Base-by-base conservation (phyloP, 2,113 vertebrate genomes). In the Odontophorus gujanensis region DNA sequence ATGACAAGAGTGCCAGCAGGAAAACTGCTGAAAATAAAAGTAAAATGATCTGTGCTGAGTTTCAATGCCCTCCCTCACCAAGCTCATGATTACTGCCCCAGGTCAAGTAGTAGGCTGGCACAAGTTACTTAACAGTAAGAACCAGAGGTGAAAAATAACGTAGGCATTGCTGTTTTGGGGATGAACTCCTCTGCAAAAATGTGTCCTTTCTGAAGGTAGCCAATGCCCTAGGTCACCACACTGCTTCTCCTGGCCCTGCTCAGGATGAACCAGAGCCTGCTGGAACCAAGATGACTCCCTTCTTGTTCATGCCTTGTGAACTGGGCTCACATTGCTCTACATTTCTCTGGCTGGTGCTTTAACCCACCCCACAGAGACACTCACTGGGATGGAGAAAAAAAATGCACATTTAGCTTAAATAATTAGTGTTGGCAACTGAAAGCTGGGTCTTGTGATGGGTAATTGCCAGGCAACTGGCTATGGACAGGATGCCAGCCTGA, bases 291-390 rank as follows among this genome's bases (percentile, higher is more conserved):
- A 14, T 30, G 80, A 16, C 34, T 74, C 34, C 8, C 6, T 55
- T 25, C 7, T 81, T 0, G 0, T 43, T 76, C 59, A 48, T 59
- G 30, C 14, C 43, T 85, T 59, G 30, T 30, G 4, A 7, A 6
- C 4, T 2, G 6, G 25, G 7, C 12, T 71, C 3, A 0, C 9
- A 5, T 6, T 72, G 12, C 3, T 38, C 10, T 5, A 8, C 13
- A 18, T 55, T 1, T 0, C 9, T 71, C 32, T 30, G 19, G 21
- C 57, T 71, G 50, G 4, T 32, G 11, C 40, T 76, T 65, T 19
- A 76, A 72, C 8, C 12, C 30, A 36, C 12, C 12, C 21, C 38
- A 38, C 58, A 78, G 25, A 42, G 24, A 9, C 8, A 21, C 4
- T 43, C 7, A 48, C 2, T 40, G 11, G 6, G 12, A 13, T 65